phyloP scores from a whole-genome alignment of 2,797 vertebrate species.

The Acrossocheilus wenchowensis region DNA sequence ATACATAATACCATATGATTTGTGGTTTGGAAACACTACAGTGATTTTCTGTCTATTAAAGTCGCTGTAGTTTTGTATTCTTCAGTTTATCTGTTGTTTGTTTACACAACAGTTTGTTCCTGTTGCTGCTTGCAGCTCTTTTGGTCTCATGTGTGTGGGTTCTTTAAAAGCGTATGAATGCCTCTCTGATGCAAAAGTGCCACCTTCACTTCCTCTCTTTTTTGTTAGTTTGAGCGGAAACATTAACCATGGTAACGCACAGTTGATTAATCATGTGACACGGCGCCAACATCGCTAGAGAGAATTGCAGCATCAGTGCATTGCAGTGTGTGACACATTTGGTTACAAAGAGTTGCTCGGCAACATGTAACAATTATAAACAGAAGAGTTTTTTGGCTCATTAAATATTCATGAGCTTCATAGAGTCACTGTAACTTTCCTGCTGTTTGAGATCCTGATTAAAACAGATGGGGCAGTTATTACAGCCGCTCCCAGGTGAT shows the following conservation, averaged over 20 bases:
- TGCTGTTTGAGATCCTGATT: neutral
- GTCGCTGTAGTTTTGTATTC: neutral
- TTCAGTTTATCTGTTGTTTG: neutral
- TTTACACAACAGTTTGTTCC: neutral
- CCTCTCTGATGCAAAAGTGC: neutral
- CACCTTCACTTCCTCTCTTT: conserved; percentile 26
- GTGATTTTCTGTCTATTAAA: neutral
- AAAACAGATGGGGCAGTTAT: neutral
- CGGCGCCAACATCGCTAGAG: neutral
- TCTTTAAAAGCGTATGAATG: neutral
- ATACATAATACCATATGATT: conserved; percentile 35
- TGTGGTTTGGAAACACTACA: conserved; percentile 39
- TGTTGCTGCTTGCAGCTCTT: neutral
- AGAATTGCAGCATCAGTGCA: neutral
- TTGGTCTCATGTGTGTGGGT: neutral
- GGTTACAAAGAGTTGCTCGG: neutral
- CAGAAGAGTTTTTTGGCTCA: neutral
- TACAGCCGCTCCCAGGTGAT: neutral
- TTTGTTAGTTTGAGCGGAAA: neutral
- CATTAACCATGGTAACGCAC: neutral
- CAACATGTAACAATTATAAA: neutral
- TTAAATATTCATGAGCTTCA: neutral
- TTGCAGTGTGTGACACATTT: neutral
- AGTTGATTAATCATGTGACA: neutral
- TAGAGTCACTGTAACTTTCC: neutral